Base-by-base conservation (phyloP, 2,797 vertebrate genomes). In the Alfaro cultratus region DNA sequence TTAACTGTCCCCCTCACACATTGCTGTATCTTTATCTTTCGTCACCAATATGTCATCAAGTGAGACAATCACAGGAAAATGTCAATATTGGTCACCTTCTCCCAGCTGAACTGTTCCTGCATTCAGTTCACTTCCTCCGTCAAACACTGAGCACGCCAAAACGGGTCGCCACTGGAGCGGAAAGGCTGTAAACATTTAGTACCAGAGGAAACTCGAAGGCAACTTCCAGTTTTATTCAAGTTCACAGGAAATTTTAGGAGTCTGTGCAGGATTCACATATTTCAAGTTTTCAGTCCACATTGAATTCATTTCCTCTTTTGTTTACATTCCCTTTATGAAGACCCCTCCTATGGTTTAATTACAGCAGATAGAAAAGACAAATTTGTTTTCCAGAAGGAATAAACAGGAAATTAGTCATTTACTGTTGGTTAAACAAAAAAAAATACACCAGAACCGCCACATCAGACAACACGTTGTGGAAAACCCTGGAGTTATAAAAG, bases 371-470 rank as follows among this genome's bases (percentile, higher is more conserved):
- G 29, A 39, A 41, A 31, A 49, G 71, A 16, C n/a, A 1, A 0
- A 31, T 57, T 75, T 76, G 46, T 76, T 78, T 51, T 64, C 8
- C 39, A 70, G 31, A 23, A 36, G 26, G 26, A 82, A 72, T 73
- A 88, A 90, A 91, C 86, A 92, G 87, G 90, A 93, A 83, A 68
- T 46, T 45, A 36, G 80, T 81, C 23, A 80, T 82, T 64, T 85
- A 79, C 46, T 36, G 31, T 45, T 43, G 11, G 70, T 23, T 62
- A 31, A 53, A 53, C 51, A 51, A 5, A 39, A 78, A 78, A 1
- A 79, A 53, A 39, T 67, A 26, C 21, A 77, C 11, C 3, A 23
- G 46, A 51, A 68, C 34, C 47, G 26, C 29, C 8, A 67, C 77
- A 80, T 85, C 70, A 86, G 71, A 85, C 18, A 67, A 62, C 49